Conservation (phyloP, 2,888 invertebrate species). For the Athrips mouffetella region DNA sequence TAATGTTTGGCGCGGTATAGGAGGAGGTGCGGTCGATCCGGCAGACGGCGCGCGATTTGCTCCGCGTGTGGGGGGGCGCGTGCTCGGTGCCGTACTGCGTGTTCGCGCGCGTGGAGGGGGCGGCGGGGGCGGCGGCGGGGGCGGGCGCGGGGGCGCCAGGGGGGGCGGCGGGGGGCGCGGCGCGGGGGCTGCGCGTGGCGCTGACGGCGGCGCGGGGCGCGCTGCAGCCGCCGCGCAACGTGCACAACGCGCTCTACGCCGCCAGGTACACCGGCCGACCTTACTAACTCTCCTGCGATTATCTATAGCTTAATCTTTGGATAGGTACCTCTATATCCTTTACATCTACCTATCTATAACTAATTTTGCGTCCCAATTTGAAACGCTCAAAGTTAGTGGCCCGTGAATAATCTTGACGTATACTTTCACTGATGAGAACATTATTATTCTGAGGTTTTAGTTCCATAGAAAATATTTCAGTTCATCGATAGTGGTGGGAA, state of each 20-base stretch:
- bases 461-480: too few species aligned
- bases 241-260: conserved; percentile 34
- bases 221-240: conserved; percentile 12
- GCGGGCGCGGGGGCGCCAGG: conserved; percentile 21
- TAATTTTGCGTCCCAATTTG: too few species aligned
- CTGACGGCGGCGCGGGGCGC: conserved; percentile 26
- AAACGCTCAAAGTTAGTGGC: too few species aligned
- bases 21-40: conserved; percentile 32
- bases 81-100: conserved; percentile 40
- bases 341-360: too few species aligned
- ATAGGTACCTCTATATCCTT: too few species aligned
- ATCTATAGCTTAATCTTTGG: background rate
- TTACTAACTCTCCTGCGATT: background rate
- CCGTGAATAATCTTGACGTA: too few species aligned
- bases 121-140: conserved; percentile 24
- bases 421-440: too few species aligned
- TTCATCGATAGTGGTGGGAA: too few species aligned
- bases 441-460: too few species aligned
- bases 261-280: conserved; percentile 28
- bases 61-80: conserved; percentile 20
- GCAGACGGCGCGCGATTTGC: conserved; percentile 19
- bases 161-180: conserved; percentile 25
- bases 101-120: conserved; percentile 46
- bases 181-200: conserved; percentile 25
- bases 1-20: conserved; percentile 29